These are phyloP conservation scores for zebrafish (Danio rerio) DNA, from an alignment of 2,113 vertebrate species.

Conservation along the genomic window DNA sequence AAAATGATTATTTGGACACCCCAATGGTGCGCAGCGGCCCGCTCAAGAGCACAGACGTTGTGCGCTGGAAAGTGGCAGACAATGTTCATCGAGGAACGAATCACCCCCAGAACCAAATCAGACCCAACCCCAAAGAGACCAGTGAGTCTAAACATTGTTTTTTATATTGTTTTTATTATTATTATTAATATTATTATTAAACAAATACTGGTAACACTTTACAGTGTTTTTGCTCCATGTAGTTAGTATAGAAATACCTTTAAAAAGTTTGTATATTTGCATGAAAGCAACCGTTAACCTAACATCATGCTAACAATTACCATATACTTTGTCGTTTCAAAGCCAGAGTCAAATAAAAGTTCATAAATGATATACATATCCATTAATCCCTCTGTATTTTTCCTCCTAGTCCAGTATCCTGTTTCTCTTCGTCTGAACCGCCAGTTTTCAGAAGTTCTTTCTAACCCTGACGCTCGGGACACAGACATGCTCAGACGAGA, in stretches of 20 bases:
- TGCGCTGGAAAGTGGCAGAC: conserved; percentile 94
- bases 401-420: conserved; percentile 82
- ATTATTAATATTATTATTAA: too few relatives aligned
- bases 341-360: too few relatives aligned
- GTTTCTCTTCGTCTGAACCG: conserved; percentile 88
- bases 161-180: too few relatives aligned
- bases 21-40: conserved; percentile 88
- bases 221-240: too few relatives aligned
- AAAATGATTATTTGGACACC: conserved; percentile 90
- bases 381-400: background rate
- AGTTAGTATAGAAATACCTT: too few relatives aligned
- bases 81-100: conserved; percentile 84
- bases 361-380: too few relatives aligned
- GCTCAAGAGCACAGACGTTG: conserved; percentile 85
- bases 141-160: conserved; percentile 73
- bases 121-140: conserved; percentile 83
- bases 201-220: too few relatives aligned
- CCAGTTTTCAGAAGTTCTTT: conserved; percentile 85
- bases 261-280: too few relatives aligned
- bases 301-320: too few relatives aligned
- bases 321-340: too few relatives aligned
- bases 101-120: conserved; percentile 69
- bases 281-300: too few relatives aligned
- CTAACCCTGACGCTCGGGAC: conserved; percentile 80
- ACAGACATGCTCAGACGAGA: conserved; percentile 84